A percentile compares a stretch with the other conserved stretches of the same genome.
Evolutionary conservation across 2,888 invertebrate species (phyloP).

Genomic region (Macrosoma leucophasiata): DNA sequence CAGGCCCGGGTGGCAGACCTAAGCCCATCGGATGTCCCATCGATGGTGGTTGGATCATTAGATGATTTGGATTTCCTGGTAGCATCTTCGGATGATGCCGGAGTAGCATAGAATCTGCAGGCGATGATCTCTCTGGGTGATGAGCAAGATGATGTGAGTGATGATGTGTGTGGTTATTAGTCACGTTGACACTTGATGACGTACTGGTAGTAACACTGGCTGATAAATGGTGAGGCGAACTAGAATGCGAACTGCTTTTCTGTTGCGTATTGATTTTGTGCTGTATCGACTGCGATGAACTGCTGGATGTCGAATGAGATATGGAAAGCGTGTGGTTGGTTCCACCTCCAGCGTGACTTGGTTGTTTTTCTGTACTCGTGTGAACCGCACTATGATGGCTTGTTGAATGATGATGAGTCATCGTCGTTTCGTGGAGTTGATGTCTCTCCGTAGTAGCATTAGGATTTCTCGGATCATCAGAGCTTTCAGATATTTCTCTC

Average conservation of each 20-base stretch:
- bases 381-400: constrained; percentile 80
- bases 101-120: constrained; percentile 72
- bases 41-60: constrained; percentile 80
- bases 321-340: constrained; percentile 78
- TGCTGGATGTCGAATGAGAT: constrained; percentile 80
- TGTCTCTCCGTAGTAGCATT: constrained; percentile 74
- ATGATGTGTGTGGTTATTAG: constrained; percentile 80
- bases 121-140: constrained; percentile 80
- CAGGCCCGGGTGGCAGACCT: constrained; percentile 73
- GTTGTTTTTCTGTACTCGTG: constrained; percentile 78
- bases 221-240: constrained; percentile 71
- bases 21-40: constrained; percentile 77
- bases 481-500: constrained; percentile 76
- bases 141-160: constrained; percentile 78
- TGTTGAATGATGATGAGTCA: constrained; percentile 80
- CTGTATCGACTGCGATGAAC: constrained; percentile 79
- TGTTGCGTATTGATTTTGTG: constrained; percentile 76
- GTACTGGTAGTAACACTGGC: constrained; percentile 71
- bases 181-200: constrained; percentile 70
- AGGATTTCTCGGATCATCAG: constrained; percentile 63
- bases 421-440: constrained; percentile 78
- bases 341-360: constrained; percentile 66
- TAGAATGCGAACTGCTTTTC: constrained; percentile 61
- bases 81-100: constrained; percentile 73
- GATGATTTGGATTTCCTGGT: constrained; percentile 74